These are phyloP conservation scores for Erithacus rubecula DNA, from an alignment of 2,797 vertebrate species.

Conservation along the genomic window DNA sequence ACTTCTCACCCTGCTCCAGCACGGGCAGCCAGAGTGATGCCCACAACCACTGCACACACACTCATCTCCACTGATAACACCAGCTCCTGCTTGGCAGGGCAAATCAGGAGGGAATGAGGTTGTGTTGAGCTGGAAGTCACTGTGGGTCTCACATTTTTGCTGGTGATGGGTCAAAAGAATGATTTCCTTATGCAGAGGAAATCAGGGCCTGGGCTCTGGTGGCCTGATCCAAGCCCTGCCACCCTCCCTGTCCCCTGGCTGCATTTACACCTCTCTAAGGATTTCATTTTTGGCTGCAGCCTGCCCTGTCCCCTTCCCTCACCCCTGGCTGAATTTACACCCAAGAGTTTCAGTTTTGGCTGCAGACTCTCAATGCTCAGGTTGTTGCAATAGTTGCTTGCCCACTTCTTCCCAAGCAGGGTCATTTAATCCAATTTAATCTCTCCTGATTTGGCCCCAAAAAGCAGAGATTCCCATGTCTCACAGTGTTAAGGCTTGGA, in stretches of 20 bases:
- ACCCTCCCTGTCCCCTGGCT: background rate
- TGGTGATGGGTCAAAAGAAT: background rate
- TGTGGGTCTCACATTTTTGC: background rate
- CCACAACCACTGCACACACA: accelerated
- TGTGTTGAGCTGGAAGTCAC: background rate
- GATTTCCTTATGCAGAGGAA: background rate
- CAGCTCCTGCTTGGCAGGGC: background rate
- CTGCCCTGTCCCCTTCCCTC: background rate
- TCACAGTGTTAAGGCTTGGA: background rate
- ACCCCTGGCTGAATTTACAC: background rate
- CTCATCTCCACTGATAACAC: accelerated
- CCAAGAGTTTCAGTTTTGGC: background rate
- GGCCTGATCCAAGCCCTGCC: background rate
- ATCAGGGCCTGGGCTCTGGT: background rate
- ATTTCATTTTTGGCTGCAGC: background rate
- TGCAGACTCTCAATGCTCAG: background rate
- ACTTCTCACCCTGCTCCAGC: background rate
- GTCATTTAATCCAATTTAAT: background rate
- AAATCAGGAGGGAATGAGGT: accelerated
- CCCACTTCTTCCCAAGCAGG: background rate
- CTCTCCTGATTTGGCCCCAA: background rate
- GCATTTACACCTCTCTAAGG: background rate
- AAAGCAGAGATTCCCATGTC: background rate
- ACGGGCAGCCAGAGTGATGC: accelerated
- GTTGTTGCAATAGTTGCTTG: background rate